Conservation (phyloP, 1,140 invertebrate species). For the Anoplolepis gracilipes region DNA sequence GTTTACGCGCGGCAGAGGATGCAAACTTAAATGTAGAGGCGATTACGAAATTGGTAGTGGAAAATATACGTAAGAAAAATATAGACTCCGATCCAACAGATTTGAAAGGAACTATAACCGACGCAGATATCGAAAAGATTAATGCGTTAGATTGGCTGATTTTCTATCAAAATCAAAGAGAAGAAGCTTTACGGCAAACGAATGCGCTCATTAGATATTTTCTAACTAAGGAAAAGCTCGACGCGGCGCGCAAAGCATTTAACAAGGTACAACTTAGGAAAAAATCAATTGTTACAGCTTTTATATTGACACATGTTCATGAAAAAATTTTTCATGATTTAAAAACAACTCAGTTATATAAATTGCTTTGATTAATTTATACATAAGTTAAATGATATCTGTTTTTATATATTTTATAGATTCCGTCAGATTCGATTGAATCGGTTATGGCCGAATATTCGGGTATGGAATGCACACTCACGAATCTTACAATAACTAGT, state of each 20-base stretch:
- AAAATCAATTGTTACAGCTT: slow-evolving; percentile 27
- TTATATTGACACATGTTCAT: slow-evolving; percentile 17
- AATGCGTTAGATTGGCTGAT: slow-evolving; percentile 95
- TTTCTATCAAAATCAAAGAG: slow-evolving; percentile 91
- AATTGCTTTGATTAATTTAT: slow-evolving; percentile 27
- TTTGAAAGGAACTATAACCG: slow-evolving; percentile 84
- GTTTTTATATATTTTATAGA: slow-evolving; percentile 76
- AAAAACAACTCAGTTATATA: slow-evolving; percentile 1
- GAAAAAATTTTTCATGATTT: slow-evolving; percentile 62
- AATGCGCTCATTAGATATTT: slow-evolving; percentile 96
- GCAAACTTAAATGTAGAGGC: slow-evolving; percentile 93
- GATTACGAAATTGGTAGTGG: slow-evolving; percentile 94
- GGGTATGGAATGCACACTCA: slow-evolving; percentile 84
- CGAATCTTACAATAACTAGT: slow-evolving; percentile 77
- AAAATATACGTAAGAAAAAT: slow-evolving; percentile 88
- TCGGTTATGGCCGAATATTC: slow-evolving; percentile 87
- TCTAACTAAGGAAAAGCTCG: slow-evolving; percentile 88
- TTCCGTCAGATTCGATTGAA: slow-evolving; percentile 89
- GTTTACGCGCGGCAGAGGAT: slow-evolving; percentile 89
- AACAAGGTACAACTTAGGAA: slow-evolving; percentile 86
- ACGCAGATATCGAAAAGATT: slow-evolving; percentile 91
- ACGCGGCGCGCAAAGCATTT: slow-evolving; percentile 90
- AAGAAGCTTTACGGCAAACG: slow-evolving; percentile 93
- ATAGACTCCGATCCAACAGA: slow-evolving; percentile 74
- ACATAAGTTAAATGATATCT: slow-evolving; percentile 59